phyloP scores from a whole-genome alignment of 2,797 vertebrate species.

The Mus spretus region DNA sequence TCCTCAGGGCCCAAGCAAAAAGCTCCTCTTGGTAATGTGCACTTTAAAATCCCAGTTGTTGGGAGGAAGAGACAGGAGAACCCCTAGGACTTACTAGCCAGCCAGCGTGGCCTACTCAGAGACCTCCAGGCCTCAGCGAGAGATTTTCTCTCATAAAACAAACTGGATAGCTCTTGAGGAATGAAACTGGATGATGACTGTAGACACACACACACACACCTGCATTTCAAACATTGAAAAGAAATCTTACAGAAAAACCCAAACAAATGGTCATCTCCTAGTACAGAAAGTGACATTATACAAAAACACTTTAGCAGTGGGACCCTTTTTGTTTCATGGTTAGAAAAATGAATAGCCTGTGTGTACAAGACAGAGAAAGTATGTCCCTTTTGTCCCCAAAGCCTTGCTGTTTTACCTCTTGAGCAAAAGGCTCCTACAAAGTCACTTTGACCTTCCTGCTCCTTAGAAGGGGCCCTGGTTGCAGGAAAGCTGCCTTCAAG shows the following conservation, averaged over 20 bases:
- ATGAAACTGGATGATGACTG: not conserved
- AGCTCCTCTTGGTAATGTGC: not conserved
- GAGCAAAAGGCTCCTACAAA: not conserved
- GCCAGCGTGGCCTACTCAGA: not conserved
- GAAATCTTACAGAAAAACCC: not conserved
- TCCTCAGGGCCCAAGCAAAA: not conserved
- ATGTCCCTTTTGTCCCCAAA: not conserved
- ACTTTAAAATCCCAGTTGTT: not conserved
- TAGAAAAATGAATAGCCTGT: not conserved
- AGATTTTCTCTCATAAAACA: not conserved
- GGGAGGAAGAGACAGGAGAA: not conserved
- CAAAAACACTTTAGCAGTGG: not conserved
- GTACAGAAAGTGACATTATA: not conserved
- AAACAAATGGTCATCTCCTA: not conserved
- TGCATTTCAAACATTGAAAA: constrained; percentile 19
- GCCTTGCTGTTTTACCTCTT: not conserved
- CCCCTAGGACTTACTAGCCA: not conserved
- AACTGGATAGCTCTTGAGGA: not conserved
- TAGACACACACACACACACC: not conserved
- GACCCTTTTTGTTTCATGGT: not conserved
- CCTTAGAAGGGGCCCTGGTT: not conserved
- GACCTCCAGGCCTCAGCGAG: not conserved
- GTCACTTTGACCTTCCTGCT: not conserved
- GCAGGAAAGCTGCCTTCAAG: not conserved
- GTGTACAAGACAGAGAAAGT: constrained; percentile 1